Evolutionary conservation across 2,113 vertebrate genomes (phyloP).

Genomic region (Sceloporus tristichus): DNA sequence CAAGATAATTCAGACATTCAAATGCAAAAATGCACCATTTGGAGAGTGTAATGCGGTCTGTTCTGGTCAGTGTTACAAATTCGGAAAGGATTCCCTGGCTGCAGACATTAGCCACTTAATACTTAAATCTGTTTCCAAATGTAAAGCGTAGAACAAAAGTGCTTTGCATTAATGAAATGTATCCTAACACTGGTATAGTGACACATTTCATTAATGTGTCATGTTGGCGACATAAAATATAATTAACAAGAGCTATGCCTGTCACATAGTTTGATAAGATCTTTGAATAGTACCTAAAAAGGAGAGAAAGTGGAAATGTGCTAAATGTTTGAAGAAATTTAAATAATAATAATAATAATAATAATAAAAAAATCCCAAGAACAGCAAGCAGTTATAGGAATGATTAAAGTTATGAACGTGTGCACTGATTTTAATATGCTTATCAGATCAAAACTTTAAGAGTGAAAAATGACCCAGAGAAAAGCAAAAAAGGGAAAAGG

Average conservation of each 20-base stretch:
- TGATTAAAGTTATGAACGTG: not conserved
- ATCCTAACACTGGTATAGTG: slow-evolving; percentile 67
- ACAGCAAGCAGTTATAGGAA: not conserved
- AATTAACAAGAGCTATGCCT: slow-evolving; percentile 76
- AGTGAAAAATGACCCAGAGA: not conserved
- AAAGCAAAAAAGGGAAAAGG: not conserved
- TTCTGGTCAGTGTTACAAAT: slow-evolving; percentile 88
- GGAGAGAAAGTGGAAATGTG: not conserved
- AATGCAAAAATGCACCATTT: slow-evolving; percentile 90
- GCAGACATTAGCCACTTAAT: slow-evolving; percentile 89
- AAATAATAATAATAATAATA: not conserved
- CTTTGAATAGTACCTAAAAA: slow-evolving; percentile 49
- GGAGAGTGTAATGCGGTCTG: slow-evolving; percentile 90
- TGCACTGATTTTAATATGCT: not conserved
- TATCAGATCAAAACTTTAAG: not conserved
- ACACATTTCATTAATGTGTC: slow-evolving; percentile 79
- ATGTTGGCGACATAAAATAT: slow-evolving; percentile 77
- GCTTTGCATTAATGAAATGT: slow-evolving; percentile 81
- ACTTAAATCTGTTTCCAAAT: slow-evolving; percentile 90
- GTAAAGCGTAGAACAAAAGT: slow-evolving; percentile 88
- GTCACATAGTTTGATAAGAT: slow-evolving; percentile 65
- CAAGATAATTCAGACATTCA: slow-evolving; percentile 90
- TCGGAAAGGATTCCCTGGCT: slow-evolving; percentile 85
- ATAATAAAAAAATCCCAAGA: not conserved
- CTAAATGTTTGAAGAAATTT: not conserved